These are phyloP conservation scores for Dreissena rostriformis DNA, from an alignment of 1,140 invertebrate genomes.

Conservation along the genomic window DNA sequence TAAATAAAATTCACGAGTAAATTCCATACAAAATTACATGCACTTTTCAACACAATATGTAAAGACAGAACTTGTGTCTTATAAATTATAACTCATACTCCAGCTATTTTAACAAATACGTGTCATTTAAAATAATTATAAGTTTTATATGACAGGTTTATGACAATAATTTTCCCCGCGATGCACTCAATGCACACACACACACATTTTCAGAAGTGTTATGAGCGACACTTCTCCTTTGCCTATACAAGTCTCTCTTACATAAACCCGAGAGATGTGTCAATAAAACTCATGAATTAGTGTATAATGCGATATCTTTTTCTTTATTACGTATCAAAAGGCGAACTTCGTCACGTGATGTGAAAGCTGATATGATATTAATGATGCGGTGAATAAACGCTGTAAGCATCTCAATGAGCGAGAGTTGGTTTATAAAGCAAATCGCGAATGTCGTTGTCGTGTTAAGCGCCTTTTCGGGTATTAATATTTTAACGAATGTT, in stretches of 20 bases:
- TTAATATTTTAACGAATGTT: no score
- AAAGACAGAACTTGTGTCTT: no score
- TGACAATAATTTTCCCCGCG: background rate
- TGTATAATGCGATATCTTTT: slow-evolving; percentile 24
- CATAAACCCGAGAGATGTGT: slow-evolving; percentile 2
- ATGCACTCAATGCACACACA: background rate
- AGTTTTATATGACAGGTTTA: background rate
- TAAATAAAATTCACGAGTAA: no score
- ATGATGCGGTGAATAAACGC: slow-evolving; percentile 47
- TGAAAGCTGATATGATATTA: slow-evolving; percentile 56
- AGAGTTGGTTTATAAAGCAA: no score
- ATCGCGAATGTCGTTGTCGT: no score
- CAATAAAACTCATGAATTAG: slow-evolving; percentile 37
- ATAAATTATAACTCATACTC: no score
- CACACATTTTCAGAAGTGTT: background rate
- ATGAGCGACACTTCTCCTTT: background rate
- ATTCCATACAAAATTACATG: no score
- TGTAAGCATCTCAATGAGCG: no score
- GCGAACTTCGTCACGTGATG: slow-evolving; percentile 40
- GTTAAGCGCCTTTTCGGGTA: no score
- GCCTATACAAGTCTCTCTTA: slow-evolving; percentile 37
- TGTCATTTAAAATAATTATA: no score
- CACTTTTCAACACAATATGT: no score
- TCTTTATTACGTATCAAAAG: slow-evolving; percentile 39
- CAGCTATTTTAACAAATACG: no score